Evolutionary conservation across 2,797 vertebrate species (phyloP), one percentile per base, ranked within the genome.

Genomic region (Pantherophis alleghaniensis): DNA sequence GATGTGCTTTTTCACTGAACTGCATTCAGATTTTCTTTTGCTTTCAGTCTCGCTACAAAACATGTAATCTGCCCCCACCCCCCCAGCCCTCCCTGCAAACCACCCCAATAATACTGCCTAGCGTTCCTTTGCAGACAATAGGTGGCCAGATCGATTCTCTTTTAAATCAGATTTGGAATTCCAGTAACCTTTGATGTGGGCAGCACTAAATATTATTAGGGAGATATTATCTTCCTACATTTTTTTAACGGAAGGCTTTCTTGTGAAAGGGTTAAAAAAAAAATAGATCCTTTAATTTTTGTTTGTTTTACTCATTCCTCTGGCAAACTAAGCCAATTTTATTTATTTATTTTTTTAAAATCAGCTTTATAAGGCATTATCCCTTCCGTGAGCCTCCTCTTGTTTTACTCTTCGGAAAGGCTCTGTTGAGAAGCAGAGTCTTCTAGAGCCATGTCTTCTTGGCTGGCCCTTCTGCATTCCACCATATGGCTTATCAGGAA

Each of bases 361-460:
- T 32, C 88, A 90, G 57, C 86, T 91, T 47, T 32, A 91, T 93
- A 92, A 42, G 94, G 0, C 0, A 0, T 24, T 94, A 94, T 42
- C 87, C 91, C 86, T 87, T 86, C 0, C 0, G 42, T 22, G 0
- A 91, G 61, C 13, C 0, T 28, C 14, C 55, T 94, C 24, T 88
- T 94, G 28, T 59, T 66, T 86, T 97, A 96, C 95, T 98, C 98
- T 0, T 98, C 98, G 0, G 98, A 98, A n/a, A 97, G 96, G 24
- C 98, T 98, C 59, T 97, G 98, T 95, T 98, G 98, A n/a, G 98
- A 98, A 6, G 96, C 97, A 0, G 98, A 98, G 94, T 98, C 98
- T 0, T 98, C 98, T 94, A 98, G 95, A 9, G 97, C 98, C 97
- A 98, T 97, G 9, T 98, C 98, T 94, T 98, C 98, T 69, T 98